Percentiles rank a stretch among this genome's conserved stretches.
Conservation (phyloP, 2,113 vertebrate species). For the Anthoscopus minutus region DNA sequence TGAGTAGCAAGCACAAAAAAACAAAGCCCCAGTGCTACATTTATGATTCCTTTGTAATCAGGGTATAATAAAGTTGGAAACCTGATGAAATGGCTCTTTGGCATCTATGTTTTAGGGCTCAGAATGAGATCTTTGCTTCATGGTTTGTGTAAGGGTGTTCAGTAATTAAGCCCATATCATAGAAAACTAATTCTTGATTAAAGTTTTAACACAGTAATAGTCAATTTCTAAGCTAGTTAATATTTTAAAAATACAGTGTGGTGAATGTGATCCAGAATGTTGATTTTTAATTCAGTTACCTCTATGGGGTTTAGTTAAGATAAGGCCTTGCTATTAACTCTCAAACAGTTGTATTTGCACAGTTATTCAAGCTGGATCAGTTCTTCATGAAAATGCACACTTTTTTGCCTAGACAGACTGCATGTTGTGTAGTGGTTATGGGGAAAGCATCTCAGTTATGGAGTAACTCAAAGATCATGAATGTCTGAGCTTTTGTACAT, state of each 20-base stretch:
- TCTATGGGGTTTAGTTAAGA: conserved; percentile 1
- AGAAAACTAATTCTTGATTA: conserved; percentile 1
- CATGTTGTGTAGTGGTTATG: neutral
- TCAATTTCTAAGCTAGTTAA: neutral
- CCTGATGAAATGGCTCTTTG: neutral
- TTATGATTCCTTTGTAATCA: neutral
- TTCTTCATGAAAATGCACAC: neutral
- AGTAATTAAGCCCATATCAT: neutral
- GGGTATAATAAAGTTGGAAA: neutral
- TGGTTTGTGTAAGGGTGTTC: neutral
- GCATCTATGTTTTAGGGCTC: neutral
- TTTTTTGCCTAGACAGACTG: neutral
- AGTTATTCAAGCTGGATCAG: neutral
- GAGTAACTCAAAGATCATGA: neutral
- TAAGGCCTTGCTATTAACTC: neutral
- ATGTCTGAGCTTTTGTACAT: neutral
- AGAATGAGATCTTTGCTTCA: neutral
- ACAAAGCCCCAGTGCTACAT: neutral
- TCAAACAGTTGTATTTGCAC: neutral
- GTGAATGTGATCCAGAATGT: neutral
- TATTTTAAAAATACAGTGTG: neutral
- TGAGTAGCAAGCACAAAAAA: neutral
- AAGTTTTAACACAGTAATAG: neutral
- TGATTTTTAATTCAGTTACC: conserved; percentile 6
- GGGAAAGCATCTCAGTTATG: neutral